Evolutionary conservation across 2,888 invertebrate genomes (phyloP).

Genomic region (Campaea margaritaria): DNA sequence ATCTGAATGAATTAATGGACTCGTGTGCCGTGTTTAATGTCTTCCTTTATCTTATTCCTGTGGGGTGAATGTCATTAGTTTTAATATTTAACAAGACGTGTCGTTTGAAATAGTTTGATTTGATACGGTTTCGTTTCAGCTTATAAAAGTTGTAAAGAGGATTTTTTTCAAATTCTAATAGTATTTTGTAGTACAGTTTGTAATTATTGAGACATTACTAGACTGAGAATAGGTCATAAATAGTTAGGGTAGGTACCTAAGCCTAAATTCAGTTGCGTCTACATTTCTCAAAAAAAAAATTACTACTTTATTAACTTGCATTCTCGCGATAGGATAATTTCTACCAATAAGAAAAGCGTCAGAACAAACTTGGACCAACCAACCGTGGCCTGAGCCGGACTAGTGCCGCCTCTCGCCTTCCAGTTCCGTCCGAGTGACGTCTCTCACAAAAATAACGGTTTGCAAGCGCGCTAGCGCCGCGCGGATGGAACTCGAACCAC

Average conservation of each 20-base stretch:
- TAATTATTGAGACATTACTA: too few relatives aligned
- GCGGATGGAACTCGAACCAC: background rate
- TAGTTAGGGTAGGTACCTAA: too few relatives aligned
- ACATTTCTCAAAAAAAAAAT: background rate
- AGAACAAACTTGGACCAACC: conserved; percentile 25
- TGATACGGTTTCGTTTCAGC: too few relatives aligned
- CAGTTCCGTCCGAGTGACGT: conserved; percentile 27
- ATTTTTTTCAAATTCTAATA: too few relatives aligned
- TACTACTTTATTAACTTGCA: background rate
- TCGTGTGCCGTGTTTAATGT: conserved; percentile 44
- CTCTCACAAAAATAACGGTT: conserved; percentile 57
- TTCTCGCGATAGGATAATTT: conserved; percentile 24
- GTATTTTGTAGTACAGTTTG: too few relatives aligned
- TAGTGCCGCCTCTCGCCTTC: conserved; percentile 56
- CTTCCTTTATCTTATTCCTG: conserved; percentile 38
- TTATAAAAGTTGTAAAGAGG: too few relatives aligned
- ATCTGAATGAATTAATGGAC: conserved; percentile 56
- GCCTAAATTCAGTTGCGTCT: too few relatives aligned
- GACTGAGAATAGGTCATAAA: too few relatives aligned
- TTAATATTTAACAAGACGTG: too few relatives aligned
- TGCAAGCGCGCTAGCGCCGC: conserved; percentile 47
- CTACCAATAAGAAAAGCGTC: conserved; percentile 28
- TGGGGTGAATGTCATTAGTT: conserved; percentile 2
- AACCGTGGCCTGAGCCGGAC: conserved; percentile 44
- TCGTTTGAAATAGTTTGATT: too few relatives aligned